phyloP scores from a whole-genome alignment of 2,888 invertebrate species.

The Rhagonycha lutea region DNA sequence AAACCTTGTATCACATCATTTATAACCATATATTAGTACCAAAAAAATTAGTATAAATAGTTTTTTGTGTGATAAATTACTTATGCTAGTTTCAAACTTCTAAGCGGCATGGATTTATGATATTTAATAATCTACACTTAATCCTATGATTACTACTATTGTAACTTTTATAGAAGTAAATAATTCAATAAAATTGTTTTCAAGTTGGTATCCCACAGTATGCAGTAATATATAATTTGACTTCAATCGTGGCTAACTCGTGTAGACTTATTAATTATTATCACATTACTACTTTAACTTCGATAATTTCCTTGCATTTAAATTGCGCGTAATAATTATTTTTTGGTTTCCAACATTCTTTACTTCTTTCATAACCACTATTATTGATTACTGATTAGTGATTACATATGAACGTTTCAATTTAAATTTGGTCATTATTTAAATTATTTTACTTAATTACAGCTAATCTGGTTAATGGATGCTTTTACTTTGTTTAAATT shows the following conservation, averaged over 20 bases:
- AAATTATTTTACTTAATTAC: too few species aligned
- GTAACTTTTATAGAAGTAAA: conserved; percentile 18
- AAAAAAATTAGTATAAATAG: neutral
- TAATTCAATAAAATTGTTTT: conserved; percentile 9
- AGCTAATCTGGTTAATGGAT: too few species aligned
- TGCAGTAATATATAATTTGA: neutral
- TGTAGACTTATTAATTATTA: neutral
- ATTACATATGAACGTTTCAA: too few species aligned
- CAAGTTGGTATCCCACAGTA: conserved; percentile 12
- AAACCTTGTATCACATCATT: neutral
- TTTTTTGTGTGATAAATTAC: neutral
- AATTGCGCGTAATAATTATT: too few species aligned
- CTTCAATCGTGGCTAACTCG: neutral
- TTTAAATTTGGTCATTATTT: too few species aligned
- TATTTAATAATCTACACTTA: conserved; percentile 28
- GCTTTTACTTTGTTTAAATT: too few species aligned
- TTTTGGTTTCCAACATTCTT: too few species aligned
- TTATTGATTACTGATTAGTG: too few species aligned
- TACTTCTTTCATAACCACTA: too few species aligned
- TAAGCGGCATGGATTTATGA: conserved; percentile 26
- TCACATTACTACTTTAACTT: neutral
- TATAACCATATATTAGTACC: neutral
- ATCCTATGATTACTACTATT: conserved; percentile 22
- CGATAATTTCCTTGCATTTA: neutral
- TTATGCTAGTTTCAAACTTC: conserved; percentile 21